Base-by-base conservation (phyloP, 2,797 vertebrate species). In the Molossus molossus region DNA sequence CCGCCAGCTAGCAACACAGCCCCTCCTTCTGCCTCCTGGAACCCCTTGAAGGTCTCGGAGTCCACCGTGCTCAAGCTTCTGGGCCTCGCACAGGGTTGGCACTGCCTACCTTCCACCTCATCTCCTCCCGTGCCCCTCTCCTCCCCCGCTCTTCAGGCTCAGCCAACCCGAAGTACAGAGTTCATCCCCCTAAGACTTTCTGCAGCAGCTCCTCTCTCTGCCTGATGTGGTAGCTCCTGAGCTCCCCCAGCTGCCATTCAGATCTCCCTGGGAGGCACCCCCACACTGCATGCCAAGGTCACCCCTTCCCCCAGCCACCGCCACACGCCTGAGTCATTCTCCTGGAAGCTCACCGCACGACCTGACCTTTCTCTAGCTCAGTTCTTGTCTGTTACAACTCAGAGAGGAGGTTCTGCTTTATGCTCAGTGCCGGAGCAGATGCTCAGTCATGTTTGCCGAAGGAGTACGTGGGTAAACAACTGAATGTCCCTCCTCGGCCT, bases 221-320 rank as follows among this genome's bases (percentile, higher is more conserved):
- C 60, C 92, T 77, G 79, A 25, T n/a, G 1, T 0, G 58, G 65
- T 79, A 5, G 70, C 50, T 57, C 53, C 40, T n/a, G 20, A 85
- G 70, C 79, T 86, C 62, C 76, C 86, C 75, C 79, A 27, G 18
- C 57, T 81, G 80, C 81, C 87, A 40, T 65, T 95, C 93, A 79
- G 37, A 79, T 76, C 80, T 91, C 80, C 57, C 62, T 3, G 14
- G 11, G 33, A 96, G 37, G 23, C 7, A 57, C 82, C 77, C 25
- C 62, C 45, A 64, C 87, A 48, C 80, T 80, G 29, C 18, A 23
- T 62, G 33, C 69, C 25, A 58, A 82, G 27, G 64, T 79, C 70
- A 50, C 80, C 62, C 77, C 25, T 23, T 27, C 2, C 33, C 21
- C 62, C 37, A 2, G 29, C 64, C 48, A 20, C 55, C 53, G 0